Evolutionary conservation across 2,113 vertebrate genomes (phyloP).

Genomic region (Saccopteryx bilineata): DNA sequence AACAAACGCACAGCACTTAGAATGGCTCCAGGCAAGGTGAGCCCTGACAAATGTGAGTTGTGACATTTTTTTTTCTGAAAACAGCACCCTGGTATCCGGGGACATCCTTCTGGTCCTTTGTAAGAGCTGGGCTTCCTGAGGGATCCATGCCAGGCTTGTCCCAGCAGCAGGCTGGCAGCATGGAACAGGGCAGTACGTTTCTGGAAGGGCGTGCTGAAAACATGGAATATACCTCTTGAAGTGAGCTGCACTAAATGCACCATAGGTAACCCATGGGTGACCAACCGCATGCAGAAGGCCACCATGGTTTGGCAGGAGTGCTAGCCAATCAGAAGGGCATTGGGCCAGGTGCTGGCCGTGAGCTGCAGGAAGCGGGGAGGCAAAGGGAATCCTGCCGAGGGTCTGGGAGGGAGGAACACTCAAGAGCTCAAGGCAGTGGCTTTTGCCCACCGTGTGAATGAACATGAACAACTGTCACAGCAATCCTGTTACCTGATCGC

Average conservation of each 20-base stretch:
- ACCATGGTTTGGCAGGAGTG: not conserved
- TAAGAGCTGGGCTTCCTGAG: not conserved
- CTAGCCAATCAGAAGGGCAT: not conserved
- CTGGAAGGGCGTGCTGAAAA: not conserved
- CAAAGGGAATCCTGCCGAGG: not conserved
- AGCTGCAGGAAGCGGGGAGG: not conserved
- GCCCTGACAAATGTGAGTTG: not conserved
- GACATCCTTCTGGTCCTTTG: not conserved
- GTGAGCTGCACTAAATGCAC: rapidly evolving
- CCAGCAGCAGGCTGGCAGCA: not conserved
- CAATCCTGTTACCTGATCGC: not conserved
- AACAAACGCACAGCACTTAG: not conserved
- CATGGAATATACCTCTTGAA: not conserved
- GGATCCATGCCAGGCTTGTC: not conserved
- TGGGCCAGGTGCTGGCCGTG: too few relatives aligned
- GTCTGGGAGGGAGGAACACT: not conserved
- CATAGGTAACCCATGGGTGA: too few relatives aligned
- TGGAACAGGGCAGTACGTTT: not conserved
- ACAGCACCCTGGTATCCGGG: not conserved
- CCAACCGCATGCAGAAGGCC: too few relatives aligned
- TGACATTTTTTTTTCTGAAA: not conserved
- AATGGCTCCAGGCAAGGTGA: not conserved
- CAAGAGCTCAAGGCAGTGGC: not conserved
- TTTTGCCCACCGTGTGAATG: not conserved
- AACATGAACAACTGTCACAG: not conserved